Base-by-base conservation (phyloP, 2,888 invertebrate genomes). In the Latrodectus hesperus region DNA sequence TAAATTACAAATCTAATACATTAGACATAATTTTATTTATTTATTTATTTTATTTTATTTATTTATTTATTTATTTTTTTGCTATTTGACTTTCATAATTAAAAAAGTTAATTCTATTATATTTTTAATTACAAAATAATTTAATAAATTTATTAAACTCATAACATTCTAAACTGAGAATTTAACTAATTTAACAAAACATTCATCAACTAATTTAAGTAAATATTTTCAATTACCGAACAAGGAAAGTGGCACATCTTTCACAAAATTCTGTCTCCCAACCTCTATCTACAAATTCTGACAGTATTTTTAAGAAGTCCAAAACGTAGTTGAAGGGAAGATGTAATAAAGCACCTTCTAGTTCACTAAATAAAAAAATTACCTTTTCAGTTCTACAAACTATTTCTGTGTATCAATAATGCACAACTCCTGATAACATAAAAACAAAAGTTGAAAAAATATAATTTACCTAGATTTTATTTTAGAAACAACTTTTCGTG, bases 311-410 rank as follows among this genome's bases (percentile, higher is more conserved):
- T 0, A 99, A 93, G 74, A 99, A 93, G 77, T 96, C 95, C 91
- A 95, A 95, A 1, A 97, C 96, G 78, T 95, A 94, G 76, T 95
- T 94, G 91, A 98, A 96, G 1, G 98, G 97, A 70, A 99, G 93
- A 14, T 98, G 93, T 0, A 98, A 93, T 0, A 99, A 93, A 0
- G 97, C 94, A 92, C 98, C 97, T 92, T 99, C 98, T 88, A 99
- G 92, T 91, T 99, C 98, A 91, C 98, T 97, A 92, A 9, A 93
- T 93, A 88, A 89, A 88, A 79, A 38, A 38, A 38, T 1, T 38
- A 4, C 4, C 1, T 0, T 38, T 38, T 38, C 38, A 38, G 38
- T 38, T 6, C 0, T 4, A 38, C 38, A 38, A 38, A 38, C 38
- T 38, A 38, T 38, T 38, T 38, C 6, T 38, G 6, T 6, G 6